Base-by-base conservation (phyloP, 2,888 invertebrate species). In the Pristionchus maxplancki region DNA sequence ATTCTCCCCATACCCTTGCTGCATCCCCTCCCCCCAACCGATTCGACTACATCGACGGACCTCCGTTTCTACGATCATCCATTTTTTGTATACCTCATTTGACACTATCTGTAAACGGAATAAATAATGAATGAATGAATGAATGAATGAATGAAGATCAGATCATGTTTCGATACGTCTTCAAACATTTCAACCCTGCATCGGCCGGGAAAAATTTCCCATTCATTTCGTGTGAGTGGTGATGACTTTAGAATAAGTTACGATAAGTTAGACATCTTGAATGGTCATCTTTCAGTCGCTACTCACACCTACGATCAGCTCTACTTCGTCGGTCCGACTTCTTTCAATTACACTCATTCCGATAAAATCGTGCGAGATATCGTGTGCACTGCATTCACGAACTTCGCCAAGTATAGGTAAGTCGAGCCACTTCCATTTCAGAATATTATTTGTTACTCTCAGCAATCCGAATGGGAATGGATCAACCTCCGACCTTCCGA, bases 381-480 rank as follows among this genome's bases (percentile, higher is more conserved):
- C 24, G 28, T 37, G 5, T 40, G 13, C 44, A 58, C 40, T 53
- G 84, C 84, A 24, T n/a, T 83, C 28, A 53, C 82, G 0, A 83
- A 83, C 53, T 83, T 83, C 53, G 50, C 50, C 53, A 84, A 84
- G 84, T 74, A 81, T 50, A 50, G 50, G 81, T 6, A 9, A 81
- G 81, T 74, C 24, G 40, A 0, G 13, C 20, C 20, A 40, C 37
- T 74, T 40, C 71, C 0, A 74, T 5, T 40, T 24, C n/a, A n/a
- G 28, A 64, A 64, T 9, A 15, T 28, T 9, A 31, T 64, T 17
- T 15, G 4, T 31, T 15, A 5, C 31, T 64, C 50, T 15, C 50
- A 81, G 81, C 9, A 81, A 81, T 28, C 81, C 81, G 37, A 81
- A 81, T 20, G 81, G 81, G 3, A 58, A 53, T 24, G 84, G 34